Evolutionary conservation across 2,888 invertebrate species (phyloP).

Genomic region (Thumatha senex): DNA sequence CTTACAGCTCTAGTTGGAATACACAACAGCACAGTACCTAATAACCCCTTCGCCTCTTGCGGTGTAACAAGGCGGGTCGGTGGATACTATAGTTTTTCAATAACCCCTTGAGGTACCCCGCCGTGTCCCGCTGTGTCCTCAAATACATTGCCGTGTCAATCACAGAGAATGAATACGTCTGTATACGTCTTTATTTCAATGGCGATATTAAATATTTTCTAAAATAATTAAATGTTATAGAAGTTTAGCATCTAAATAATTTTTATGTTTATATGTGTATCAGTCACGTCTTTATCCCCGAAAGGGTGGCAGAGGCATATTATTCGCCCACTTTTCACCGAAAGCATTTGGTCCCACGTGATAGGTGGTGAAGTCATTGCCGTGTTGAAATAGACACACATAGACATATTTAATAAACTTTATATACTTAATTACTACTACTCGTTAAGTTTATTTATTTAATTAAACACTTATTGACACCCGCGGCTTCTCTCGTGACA

Average conservation of each 20-base stretch:
- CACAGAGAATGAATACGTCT: slow-evolving; percentile 39
- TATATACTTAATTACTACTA: no score
- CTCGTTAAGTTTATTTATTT: no score
- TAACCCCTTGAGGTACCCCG: slow-evolving; percentile 73
- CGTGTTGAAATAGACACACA: no score
- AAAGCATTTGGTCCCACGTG: no score
- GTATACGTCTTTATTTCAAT: slow-evolving; percentile 30
- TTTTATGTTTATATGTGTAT: no score
- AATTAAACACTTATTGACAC: no score
- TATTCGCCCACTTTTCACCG: no score
- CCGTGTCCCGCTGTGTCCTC: slow-evolving; percentile 53
- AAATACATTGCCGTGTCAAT: slow-evolving; percentile 60
- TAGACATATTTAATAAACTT: no score
- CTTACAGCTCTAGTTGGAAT: slow-evolving; percentile 9
- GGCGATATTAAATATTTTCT: slow-evolving; percentile 12
- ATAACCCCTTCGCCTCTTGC: slow-evolving; percentile 53
- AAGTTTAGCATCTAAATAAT: neutral
- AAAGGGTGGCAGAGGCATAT: no score
- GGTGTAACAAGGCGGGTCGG: slow-evolving; percentile 68
- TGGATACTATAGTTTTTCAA: slow-evolving; percentile 62
- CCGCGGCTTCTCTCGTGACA: no score
- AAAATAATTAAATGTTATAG: neutral
- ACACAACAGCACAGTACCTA: slow-evolving; percentile 16
- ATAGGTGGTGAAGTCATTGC: no score
- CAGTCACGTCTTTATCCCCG: no score